Conservation (phyloP, 1,140 invertebrate genomes). For the Microplitis mediator region DNA sequence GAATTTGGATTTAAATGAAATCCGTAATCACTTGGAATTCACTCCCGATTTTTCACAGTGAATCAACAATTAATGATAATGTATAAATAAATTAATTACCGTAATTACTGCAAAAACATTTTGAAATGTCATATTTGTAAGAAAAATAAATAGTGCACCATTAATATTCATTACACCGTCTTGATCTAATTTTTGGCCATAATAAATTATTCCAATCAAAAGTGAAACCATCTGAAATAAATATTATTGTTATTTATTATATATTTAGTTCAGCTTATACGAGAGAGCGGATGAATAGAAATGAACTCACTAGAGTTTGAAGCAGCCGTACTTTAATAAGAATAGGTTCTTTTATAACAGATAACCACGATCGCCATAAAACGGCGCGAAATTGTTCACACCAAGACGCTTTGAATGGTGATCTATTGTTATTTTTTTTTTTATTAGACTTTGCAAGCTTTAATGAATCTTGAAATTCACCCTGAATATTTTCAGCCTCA, state of each 20-base stretch:
- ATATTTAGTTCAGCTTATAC: too few species aligned
- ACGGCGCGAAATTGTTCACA: slow-evolving; percentile 86
- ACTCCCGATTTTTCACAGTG: too few species aligned
- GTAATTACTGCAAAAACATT: slow-evolving; percentile 89
- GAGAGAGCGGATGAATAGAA: background rate
- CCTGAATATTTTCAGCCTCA: slow-evolving; percentile 61
- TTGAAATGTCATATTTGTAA: slow-evolving; percentile 93
- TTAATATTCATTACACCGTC: slow-evolving; percentile 95
- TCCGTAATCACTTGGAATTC: too few species aligned
- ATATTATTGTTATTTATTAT: background rate
- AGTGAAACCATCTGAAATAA: slow-evolving; percentile 79
- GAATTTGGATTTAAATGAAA: too few species aligned
- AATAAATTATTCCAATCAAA: slow-evolving; percentile 88
- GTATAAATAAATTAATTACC: slow-evolving; percentile 66
- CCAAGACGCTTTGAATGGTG: slow-evolving; percentile 86
- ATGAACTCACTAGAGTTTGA: slow-evolving; percentile 81
- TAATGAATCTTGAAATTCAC: slow-evolving; percentile 43
- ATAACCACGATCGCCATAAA: slow-evolving; percentile 88
- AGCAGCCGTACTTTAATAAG: slow-evolving; percentile 86
- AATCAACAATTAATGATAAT: background rate
- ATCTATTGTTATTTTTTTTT: slow-evolving; percentile 37
- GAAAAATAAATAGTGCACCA: slow-evolving; percentile 90
- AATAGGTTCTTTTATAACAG: slow-evolving; percentile 86
- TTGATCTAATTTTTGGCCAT: slow-evolving; percentile 81
- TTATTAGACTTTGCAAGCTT: slow-evolving; percentile 15